phyloP scores from a whole-genome alignment of 1,140 invertebrate species.

The Sminthurinus signatus region DNA sequence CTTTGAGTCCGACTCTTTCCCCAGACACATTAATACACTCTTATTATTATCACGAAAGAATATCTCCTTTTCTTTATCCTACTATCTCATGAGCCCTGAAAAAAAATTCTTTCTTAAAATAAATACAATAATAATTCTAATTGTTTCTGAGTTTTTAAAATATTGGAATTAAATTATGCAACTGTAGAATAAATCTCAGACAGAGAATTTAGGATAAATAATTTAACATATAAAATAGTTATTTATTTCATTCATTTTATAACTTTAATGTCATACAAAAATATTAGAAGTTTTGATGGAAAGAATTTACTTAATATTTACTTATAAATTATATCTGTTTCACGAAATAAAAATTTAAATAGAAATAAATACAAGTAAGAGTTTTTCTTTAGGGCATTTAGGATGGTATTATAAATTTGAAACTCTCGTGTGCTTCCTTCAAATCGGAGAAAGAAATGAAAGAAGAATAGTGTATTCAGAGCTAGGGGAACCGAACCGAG shows the following conservation, averaged over 20 bases:
- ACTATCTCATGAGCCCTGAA: not conserved
- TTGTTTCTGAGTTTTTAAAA: too few relatives aligned
- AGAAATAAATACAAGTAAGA: not conserved
- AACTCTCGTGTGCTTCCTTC: not conserved
- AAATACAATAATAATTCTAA: too few relatives aligned
- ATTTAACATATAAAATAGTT: too few relatives aligned
- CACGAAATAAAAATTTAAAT: too few relatives aligned
- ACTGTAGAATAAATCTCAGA: not conserved
- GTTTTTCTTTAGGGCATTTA: not conserved
- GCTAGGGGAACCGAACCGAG: not conserved
- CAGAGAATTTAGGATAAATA: not conserved
- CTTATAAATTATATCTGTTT: too few relatives aligned
- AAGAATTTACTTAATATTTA: too few relatives aligned
- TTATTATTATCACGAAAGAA: slow-evolving; percentile 12
- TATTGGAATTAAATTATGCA: too few relatives aligned
- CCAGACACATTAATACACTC: slow-evolving; percentile 7
- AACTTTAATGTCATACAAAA: too few relatives aligned
- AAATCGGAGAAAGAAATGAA: not conserved
- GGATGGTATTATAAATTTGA: not conserved
- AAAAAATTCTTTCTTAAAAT: not conserved
- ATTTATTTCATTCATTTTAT: too few relatives aligned
- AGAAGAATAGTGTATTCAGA: not conserved
- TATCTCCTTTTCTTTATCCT: not conserved
- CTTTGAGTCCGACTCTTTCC: slow-evolving; percentile 6
- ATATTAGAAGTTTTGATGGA: too few relatives aligned